Evolutionary conservation across 2,797 vertebrate genomes (phyloP).

Genomic region (Columba guinea): DNA sequence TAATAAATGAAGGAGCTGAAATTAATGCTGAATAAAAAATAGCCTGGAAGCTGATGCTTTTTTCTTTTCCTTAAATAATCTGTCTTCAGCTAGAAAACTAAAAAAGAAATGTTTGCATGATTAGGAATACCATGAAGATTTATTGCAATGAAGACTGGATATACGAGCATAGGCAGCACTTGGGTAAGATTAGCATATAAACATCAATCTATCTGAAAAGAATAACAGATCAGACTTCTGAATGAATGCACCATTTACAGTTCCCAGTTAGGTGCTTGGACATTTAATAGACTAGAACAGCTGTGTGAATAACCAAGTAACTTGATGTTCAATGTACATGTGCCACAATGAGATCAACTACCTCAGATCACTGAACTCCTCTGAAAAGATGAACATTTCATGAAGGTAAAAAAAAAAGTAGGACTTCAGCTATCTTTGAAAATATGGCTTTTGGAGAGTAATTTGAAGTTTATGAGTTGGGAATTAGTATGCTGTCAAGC

Average conservation of each 20-base stretch:
- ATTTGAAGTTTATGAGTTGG: neutral
- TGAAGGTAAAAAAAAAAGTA: neutral
- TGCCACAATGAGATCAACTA: neutral
- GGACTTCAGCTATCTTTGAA: neutral
- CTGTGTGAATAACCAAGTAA: neutral
- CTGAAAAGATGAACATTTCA: neutral
- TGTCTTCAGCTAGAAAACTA: neutral
- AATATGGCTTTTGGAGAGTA: neutral
- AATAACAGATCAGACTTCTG: neutral
- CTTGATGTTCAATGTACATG: neutral
- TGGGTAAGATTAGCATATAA: neutral
- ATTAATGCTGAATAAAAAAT: neutral
- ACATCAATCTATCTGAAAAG: neutral
- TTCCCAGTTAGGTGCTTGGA: neutral
- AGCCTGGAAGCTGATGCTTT: neutral
- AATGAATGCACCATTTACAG: neutral
- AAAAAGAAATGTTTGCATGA: neutral
- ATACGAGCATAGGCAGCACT: neutral
- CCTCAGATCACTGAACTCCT: neutral
- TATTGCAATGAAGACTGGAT: neutral
- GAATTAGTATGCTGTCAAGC: neutral
- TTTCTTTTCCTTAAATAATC: neutral
- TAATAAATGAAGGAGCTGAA: slow-evolving; percentile 27
- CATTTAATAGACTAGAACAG: neutral
- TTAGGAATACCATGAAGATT: neutral